These are phyloP conservation scores for Andrena fulva DNA, from an alignment of 2,888 invertebrate species.

Conservation along the genomic window DNA sequence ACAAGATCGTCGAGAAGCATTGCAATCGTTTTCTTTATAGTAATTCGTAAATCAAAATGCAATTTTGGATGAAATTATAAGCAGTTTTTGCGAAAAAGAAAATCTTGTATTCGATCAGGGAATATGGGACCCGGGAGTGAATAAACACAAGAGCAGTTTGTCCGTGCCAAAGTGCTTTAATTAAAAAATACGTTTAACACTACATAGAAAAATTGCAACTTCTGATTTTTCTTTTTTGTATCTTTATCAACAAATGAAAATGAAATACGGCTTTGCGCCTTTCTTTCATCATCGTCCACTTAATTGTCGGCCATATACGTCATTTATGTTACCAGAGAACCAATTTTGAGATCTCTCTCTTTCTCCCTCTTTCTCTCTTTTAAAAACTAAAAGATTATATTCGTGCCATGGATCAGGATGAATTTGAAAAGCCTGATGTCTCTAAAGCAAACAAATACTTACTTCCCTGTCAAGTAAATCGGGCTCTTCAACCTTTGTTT, in stretches of 20 bases:
- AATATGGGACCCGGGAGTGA: slow-evolving; percentile 40
- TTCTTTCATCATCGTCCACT: slow-evolving; percentile 56
- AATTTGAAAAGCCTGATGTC: slow-evolving; percentile 60
- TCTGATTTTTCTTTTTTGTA: slow-evolving; percentile 27
- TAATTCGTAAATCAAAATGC: slow-evolving; percentile 50
- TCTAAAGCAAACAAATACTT: slow-evolving; percentile 41
- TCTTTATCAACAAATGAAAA: slow-evolving; percentile 35
- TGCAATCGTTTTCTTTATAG: slow-evolving; percentile 52
- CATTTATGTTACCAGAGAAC: slow-evolving; percentile 64
- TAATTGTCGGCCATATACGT: slow-evolving; percentile 63
- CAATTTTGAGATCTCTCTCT: slow-evolving; percentile 58
- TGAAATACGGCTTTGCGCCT: slow-evolving; percentile 44
- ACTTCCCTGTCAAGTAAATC: slow-evolving; percentile 51
- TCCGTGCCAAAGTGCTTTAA: slow-evolving; percentile 73
- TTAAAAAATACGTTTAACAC: slow-evolving; percentile 54
- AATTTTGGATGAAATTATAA: slow-evolving; percentile 43
- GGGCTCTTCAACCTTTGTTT: slow-evolving; percentile 67
- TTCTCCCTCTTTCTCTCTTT: slow-evolving; percentile 44
- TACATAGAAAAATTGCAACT: slow-evolving; percentile 37
- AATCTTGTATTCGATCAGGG: slow-evolving; percentile 25
- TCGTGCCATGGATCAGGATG: slow-evolving; percentile 69
- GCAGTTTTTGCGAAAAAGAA: slow-evolving; percentile 10
- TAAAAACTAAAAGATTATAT: slow-evolving; percentile 42
- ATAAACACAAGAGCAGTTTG: slow-evolving; percentile 63
- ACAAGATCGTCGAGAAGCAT: slow-evolving; percentile 55